Evolutionary conservation across 1,140 invertebrate genomes (phyloP), one percentile per base, ranked within the genome.

Genomic region (Euura lappo): DNA sequence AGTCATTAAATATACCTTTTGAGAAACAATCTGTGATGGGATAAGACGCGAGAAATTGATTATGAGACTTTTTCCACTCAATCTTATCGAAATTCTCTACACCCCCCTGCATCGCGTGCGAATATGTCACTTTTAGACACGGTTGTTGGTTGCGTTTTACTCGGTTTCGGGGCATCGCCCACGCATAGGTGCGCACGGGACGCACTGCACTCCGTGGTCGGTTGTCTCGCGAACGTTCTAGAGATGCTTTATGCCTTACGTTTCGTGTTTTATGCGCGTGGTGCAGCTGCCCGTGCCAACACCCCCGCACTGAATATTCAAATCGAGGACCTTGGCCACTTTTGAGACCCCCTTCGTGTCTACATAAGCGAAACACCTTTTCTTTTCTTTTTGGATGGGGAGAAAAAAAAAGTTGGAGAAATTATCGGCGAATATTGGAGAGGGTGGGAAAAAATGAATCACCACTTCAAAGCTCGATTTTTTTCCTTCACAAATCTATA

Each of bases 301-400:
- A 85, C 85, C 83, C 84, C 83, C 84, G 83, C 84, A 83, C 79
- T 82, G 80, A 84, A 83, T 85, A 87, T 86, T 86, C 83, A 87
- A 87, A 85, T 86, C 81, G 85, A 78, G 81, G 75, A 77, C 77
- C 78, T 75, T 64, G 73, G 68, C 78, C 67, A 60, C 73, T 75
- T 73, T 74, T 66, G 69, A 69, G 45, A 68, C 74, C 43, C 64
- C 46, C 44, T 28, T 69, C 45, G 69, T 75, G 13, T 75, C 72
- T 65, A 60, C 73, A 75, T 76, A 79, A 81, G 8, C 8, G 28
- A 28, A 28, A 28, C 28, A 28, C 28, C 1, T 28, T 28, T 28
- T 28, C 28, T 28, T 28, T 28, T 1, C 28, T 0, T 28, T 28
- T 28, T 28, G 28, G 28, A 28, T 28, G 28, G 28, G 79, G 76